Evolutionary conservation across 2,888 invertebrate genomes (phyloP).

Genomic region (Dicyrtomina minuta): DNA sequence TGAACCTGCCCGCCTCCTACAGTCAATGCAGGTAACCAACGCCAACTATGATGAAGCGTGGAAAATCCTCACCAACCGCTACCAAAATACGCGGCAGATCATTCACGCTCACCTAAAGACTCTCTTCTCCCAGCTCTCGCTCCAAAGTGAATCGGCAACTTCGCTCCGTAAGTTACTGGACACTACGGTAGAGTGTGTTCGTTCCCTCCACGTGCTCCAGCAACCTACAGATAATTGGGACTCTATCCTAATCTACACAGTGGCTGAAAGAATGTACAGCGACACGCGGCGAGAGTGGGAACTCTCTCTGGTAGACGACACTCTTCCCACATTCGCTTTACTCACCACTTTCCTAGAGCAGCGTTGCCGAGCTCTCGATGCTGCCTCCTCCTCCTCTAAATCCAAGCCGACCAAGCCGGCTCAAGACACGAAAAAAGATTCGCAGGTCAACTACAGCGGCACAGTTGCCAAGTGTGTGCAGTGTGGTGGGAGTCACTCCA

Average conservation of each 20-base stretch:
- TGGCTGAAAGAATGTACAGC: neutral
- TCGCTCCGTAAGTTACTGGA: neutral
- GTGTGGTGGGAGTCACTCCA: too few relatives aligned
- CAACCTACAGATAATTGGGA: constrained; percentile 7
- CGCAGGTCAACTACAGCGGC: neutral
- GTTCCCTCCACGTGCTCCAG: neutral
- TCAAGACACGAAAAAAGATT: neutral
- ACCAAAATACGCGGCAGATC: too few relatives aligned
- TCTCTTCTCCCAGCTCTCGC: too few relatives aligned
- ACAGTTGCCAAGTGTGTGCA: too few relatives aligned
- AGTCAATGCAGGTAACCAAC: too few relatives aligned
- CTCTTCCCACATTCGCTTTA: neutral
- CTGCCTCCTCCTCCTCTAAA: too few relatives aligned
- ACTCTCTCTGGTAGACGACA: neutral
- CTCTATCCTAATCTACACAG: neutral
- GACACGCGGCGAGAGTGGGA: neutral
- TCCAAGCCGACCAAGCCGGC: neutral
- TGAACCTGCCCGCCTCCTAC: too few relatives aligned
- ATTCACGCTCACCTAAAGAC: too few relatives aligned
- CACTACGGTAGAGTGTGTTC: neutral
- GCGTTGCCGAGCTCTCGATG: neutral
- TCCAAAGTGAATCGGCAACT: neutral
- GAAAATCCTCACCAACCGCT: too few relatives aligned
- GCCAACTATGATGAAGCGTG: too few relatives aligned
- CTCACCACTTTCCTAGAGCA: neutral